A percentile compares a stretch with the other conserved stretches of the same genome.
These are phyloP conservation scores for Trileptium ribeirensis DNA, from an alignment of 2,888 invertebrate species.

Conservation along the genomic window DNA sequence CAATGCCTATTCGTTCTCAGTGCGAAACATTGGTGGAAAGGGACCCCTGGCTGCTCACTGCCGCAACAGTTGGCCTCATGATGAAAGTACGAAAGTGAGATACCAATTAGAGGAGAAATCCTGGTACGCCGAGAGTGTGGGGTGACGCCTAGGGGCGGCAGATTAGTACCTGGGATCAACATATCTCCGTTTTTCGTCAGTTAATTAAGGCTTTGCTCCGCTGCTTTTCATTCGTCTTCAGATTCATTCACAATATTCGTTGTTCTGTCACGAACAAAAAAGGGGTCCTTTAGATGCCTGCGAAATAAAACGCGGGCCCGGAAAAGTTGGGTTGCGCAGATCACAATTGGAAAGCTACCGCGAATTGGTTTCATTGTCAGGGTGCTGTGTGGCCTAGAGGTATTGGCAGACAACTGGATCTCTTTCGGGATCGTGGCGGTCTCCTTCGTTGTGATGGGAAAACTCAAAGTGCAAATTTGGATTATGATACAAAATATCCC, in stretches of 20 bases:
- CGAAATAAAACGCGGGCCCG: background rate
- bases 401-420: background rate
- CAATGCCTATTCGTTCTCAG: background rate
- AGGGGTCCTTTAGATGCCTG: background rate
- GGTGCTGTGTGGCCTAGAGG: background rate
- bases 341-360: no score
- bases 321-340: slow-evolving; percentile 3
- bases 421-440: background rate
- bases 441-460: background rate
- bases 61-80: background rate
- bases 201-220: no score
- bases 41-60: background rate
- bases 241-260: background rate
- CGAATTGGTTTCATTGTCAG: no score
- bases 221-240: background rate
- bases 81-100: no score
- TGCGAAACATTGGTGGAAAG: background rate
- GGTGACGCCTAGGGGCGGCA: no score
- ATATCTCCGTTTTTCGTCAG: no score
- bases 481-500: background rate
- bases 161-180: no score
- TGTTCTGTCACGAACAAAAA: background rate
- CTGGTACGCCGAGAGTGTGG: no score
- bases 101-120: no score
- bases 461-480: background rate